Base-by-base conservation (phyloP, 2,797 vertebrate species). In the Pterois miles region DNA sequence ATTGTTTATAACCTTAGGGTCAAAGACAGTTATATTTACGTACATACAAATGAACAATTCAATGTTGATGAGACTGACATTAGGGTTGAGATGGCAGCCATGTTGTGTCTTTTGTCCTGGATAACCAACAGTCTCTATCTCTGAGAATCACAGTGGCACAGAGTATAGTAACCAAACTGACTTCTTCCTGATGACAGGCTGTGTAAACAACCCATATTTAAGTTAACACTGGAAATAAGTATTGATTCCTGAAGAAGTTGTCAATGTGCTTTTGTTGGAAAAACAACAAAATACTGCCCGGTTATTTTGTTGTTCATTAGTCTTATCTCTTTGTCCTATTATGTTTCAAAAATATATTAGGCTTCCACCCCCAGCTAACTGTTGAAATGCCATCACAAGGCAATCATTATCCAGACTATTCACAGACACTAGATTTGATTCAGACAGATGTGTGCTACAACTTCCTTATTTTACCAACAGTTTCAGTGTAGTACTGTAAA, bases 1-100 rank as follows among this genome's bases (percentile, higher is more conserved):
- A 91, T 91, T 91, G 88, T 89, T 91, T 88, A 84, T 86, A 89
- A 92, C 90, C 92, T 74, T 23, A 31, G 72, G 87, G 89, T 89
- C 90, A 93, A 91, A 91, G 67, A 85, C 25, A 25, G n/a, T 14
- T 64, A 3, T 23, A 84, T 92, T 91, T 88, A 81, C 84, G 88
- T 91, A 87, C 84, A 86, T 90, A 85, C 84, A 91, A 91, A 91
- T 85, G 60, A 90, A 81, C 67, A 81, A 78, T 86, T 86, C 65
- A 84, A 86, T 76, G 79, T 80, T 81, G 83, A 84, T 89, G 72
- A 87, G 89, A 83, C 80, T 86, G 83, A 85, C 66, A 87, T 78
- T 83, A 78, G 84, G 83, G 65, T 36, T 80, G 68, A 43, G 76
- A 78, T 68, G 82, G n/a, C 60, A 22, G 56, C 38, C 27, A 11